Evolutionary conservation across 2,113 vertebrate genomes (phyloP).

Genomic region (Arizona elegans): DNA sequence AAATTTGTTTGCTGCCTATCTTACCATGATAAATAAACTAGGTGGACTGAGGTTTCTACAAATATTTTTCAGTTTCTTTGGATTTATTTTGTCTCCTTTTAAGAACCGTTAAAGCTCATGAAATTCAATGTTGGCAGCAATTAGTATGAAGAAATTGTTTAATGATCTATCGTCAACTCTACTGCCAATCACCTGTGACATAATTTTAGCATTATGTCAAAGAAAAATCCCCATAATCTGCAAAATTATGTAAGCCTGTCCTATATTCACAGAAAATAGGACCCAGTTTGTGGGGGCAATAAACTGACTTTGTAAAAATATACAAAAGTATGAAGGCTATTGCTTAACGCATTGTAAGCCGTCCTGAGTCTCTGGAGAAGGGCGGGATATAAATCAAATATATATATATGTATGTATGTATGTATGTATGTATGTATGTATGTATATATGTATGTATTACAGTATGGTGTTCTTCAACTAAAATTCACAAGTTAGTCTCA

Average conservation of each 20-base stretch:
- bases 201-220: not conserved
- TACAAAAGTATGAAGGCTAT: too few relatives aligned
- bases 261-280: not conserved
- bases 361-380: too few relatives aligned
- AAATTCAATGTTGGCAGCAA: not conserved
- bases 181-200: not conserved
- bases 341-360: too few relatives aligned
- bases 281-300: too few relatives aligned
- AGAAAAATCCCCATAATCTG: not conserved
- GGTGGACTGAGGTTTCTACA: not conserved
- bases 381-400: too few relatives aligned
- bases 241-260: not conserved
- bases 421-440: too few relatives aligned
- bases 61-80: not conserved
- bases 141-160: not conserved
- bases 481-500: not conserved
- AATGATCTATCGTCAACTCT: not conserved
- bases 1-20: not conserved
- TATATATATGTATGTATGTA: too few relatives aligned
- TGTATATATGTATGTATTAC: too few relatives aligned
- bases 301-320: too few relatives aligned
- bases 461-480: not conserved
- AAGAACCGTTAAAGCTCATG: not conserved
- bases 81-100: not conserved
- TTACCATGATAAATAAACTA: not conserved